phyloP scores from a whole-genome alignment of 1,140 invertebrate genomes.

The Ericerus pela region DNA sequence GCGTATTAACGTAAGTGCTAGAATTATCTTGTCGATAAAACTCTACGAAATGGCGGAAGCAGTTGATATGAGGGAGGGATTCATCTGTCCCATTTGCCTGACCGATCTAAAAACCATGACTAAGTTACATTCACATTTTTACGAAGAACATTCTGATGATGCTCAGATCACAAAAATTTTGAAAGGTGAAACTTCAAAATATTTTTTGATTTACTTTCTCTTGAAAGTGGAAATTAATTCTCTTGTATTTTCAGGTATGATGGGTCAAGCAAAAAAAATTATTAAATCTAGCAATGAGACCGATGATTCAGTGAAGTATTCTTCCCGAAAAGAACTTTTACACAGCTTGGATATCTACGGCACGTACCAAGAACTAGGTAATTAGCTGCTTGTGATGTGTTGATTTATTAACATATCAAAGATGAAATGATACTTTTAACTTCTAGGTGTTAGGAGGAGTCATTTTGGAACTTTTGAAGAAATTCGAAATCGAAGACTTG shows the following conservation, averaged over 20 bases:
- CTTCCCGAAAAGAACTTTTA: not conserved
- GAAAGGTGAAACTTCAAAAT: conserved; percentile 43
- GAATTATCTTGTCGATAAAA: no score
- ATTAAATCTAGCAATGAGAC: conserved; percentile 14
- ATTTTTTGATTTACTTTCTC: not conserved
- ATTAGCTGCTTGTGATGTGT: conserved; percentile 5
- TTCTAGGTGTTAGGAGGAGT: conserved; percentile 43
- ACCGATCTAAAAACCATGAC: conserved; percentile 67
- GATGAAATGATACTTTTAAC: conserved; percentile 15
- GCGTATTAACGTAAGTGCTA: no score
- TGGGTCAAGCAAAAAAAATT: conserved; percentile 16
- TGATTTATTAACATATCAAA: conserved; percentile 15
- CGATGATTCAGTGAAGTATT: not conserved
- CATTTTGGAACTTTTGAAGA: conserved; percentile 67
- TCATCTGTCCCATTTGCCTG: conserved; percentile 85
- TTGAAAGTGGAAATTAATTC: not conserved
- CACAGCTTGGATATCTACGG: not conserved
- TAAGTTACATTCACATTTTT: conserved; percentile 73
- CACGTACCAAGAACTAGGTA: not conserved
- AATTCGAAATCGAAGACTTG: conserved; percentile 53
- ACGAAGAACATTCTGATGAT: conserved; percentile 73
- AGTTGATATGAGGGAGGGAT: conserved; percentile 67
- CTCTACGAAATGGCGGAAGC: conserved; percentile 29
- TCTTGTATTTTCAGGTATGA: conserved; percentile 12
- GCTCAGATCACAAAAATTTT: conserved; percentile 78